Evolutionary conservation across 2,797 vertebrate species (phyloP).

Genomic region (Chromobotia macracanthus): DNA sequence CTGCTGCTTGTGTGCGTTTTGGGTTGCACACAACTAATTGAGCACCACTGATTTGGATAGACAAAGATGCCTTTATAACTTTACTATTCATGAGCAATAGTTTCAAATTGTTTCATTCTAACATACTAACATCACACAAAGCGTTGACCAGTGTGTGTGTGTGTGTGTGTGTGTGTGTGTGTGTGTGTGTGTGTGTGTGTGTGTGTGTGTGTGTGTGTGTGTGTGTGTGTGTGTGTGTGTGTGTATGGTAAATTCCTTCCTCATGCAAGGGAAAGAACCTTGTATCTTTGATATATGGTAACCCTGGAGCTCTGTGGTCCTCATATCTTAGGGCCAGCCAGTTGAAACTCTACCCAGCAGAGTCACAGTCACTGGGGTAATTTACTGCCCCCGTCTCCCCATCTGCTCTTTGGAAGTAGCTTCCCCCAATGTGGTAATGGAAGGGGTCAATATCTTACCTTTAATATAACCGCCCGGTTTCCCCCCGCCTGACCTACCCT

Average conservation of each 20-base stretch:
- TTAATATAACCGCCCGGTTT: constrained; percentile 39
- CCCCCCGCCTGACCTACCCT: constrained; percentile 16
- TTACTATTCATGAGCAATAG: no score
- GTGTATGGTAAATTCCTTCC: constrained; percentile 3
- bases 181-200: no score
- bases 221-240: no score
- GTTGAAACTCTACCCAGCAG: constrained; percentile 57
- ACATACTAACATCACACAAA: not conserved
- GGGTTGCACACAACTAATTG: no score
- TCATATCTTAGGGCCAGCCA: constrained; percentile 28
- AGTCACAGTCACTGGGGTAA: constrained; percentile 48
- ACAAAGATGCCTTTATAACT: no score
- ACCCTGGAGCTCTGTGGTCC: constrained; percentile 24
- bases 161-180: no score
- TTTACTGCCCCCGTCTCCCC: constrained; percentile 49
- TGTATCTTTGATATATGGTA: constrained; percentile 49
- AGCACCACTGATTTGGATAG: no score
- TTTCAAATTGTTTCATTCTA: no score
- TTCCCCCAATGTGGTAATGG: constrained; percentile 40
- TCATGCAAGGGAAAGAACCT: constrained; percentile 1
- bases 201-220: no score
- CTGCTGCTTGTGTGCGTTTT: no score
- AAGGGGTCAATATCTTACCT: constrained; percentile 49
- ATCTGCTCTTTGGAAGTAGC: constrained; percentile 47
- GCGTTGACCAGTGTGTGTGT: no score